Evolutionary conservation across 2,113 vertebrate species (phyloP).

Genomic region (Hypanus sabinus): DNA sequence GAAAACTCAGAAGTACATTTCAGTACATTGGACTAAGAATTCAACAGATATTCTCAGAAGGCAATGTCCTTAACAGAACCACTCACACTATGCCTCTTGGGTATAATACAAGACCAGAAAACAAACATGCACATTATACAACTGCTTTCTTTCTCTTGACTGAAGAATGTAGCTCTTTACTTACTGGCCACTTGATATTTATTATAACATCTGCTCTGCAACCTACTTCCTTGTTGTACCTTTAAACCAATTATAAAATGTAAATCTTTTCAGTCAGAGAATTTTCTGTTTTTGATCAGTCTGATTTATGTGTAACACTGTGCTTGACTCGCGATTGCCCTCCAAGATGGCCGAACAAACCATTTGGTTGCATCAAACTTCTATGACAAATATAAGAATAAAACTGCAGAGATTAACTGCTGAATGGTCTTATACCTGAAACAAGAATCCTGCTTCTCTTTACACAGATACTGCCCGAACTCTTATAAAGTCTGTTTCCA

Average conservation of each 20-base stretch:
- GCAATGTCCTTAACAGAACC: background rate
- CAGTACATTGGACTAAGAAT: background rate
- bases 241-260: background rate
- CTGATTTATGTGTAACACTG: too few species aligned
- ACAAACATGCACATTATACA: background rate
- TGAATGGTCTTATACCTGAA: too few species aligned
- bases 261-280: too few species aligned
- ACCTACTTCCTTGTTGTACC: background rate
- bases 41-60: background rate
- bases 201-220: background rate
- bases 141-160: background rate
- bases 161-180: background rate
- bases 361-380: too few species aligned
- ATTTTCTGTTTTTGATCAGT: too few species aligned
- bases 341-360: too few species aligned
- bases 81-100: background rate
- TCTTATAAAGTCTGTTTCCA: too few species aligned
- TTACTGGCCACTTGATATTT: background rate
- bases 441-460: too few species aligned
- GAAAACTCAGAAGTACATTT: background rate
- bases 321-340: too few species aligned
- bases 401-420: too few species aligned
- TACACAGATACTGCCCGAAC: too few species aligned
- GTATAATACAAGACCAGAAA: background rate
- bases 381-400: too few species aligned